Conservation (phyloP, 1,140 invertebrate genomes). For the Oryctes rhinoceros region DNA sequence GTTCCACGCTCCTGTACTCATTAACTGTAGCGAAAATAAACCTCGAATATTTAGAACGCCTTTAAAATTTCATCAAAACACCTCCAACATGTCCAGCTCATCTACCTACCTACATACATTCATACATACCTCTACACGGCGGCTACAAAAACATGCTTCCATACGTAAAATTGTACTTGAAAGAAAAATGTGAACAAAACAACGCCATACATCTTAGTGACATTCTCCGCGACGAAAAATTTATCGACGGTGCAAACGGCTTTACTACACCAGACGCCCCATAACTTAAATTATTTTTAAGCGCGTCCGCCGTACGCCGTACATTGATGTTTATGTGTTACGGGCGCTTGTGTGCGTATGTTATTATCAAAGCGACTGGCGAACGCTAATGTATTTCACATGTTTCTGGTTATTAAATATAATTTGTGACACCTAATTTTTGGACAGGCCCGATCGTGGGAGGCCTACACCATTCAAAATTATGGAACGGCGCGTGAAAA, state of each 20-base stretch:
- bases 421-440: slow-evolving; percentile 32
- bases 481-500: slow-evolving; percentile 9
- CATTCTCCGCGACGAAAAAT: slow-evolving; percentile 19
- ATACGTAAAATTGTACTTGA: slow-evolving; percentile 5
- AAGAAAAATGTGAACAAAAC: slow-evolving; percentile 23
- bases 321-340: not conserved
- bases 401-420: slow-evolving; percentile 33
- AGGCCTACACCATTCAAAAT: slow-evolving; percentile 22
- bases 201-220: slow-evolving; percentile 19
- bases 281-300: slow-evolving; percentile 33
- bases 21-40: not conserved
- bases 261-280: slow-evolving; percentile 29
- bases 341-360: not conserved
- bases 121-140: not conserved
- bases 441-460: slow-evolving; percentile 22
- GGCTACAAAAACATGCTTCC: not conserved
- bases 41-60: not conserved
- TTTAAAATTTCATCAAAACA: not conserved
- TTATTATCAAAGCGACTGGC: slow-evolving; percentile 29
- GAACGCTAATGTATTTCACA: slow-evolving; percentile 24
- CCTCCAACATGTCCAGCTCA: not conserved
- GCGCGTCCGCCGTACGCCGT: not conserved
- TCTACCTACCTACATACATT: not conserved
- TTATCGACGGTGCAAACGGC: slow-evolving; percentile 28
- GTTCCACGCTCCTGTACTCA: not conserved